A percentile compares a stretch with the other conserved stretches of the same genome.
Conservation (phyloP, 2,797 vertebrate species). For the Silurus lanzhouensis region DNA sequence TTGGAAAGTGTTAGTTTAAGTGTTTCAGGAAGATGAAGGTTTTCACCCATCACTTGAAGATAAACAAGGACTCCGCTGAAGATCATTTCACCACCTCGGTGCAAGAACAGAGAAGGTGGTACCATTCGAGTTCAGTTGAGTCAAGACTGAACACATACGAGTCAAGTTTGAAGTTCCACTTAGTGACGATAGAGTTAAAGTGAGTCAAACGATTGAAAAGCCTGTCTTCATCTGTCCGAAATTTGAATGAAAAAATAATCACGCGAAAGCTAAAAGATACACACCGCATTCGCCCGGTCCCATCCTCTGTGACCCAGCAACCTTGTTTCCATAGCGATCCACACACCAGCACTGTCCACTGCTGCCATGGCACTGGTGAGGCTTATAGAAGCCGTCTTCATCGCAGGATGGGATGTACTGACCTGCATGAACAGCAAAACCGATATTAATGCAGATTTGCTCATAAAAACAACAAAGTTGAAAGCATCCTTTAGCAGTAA, state of each 20-base stretch:
- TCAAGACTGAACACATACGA: too few relatives aligned
- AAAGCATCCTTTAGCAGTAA: not conserved
- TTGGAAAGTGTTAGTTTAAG: too few relatives aligned
- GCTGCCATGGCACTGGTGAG: slow-evolving; percentile 79
- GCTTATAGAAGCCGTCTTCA: slow-evolving; percentile 82
- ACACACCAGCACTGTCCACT: slow-evolving; percentile 86
- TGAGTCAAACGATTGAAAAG: too few relatives aligned
- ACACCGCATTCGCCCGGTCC: slow-evolving; percentile 76
- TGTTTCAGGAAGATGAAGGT: too few relatives aligned
- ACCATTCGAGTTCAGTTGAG: too few relatives aligned
- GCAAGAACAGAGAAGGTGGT: too few relatives aligned
- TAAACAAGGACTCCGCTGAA: too few relatives aligned
- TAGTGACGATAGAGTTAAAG: too few relatives aligned
- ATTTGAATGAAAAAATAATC: not conserved
- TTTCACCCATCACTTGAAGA: too few relatives aligned
- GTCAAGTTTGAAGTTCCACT: too few relatives aligned
- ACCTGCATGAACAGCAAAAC: slow-evolving; percentile 63
- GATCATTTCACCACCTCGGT: too few relatives aligned
- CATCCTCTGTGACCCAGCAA: slow-evolving; percentile 75
- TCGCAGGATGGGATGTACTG: slow-evolving; percentile 81
- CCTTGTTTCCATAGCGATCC: slow-evolving; percentile 83
- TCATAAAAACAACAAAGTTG: not conserved
- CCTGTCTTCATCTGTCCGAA: not conserved
- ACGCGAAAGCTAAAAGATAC: not conserved
- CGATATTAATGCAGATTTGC: not conserved